Conservation (phyloP, 2,797 vertebrate species). For the Chiroxiphia lanceolata region DNA sequence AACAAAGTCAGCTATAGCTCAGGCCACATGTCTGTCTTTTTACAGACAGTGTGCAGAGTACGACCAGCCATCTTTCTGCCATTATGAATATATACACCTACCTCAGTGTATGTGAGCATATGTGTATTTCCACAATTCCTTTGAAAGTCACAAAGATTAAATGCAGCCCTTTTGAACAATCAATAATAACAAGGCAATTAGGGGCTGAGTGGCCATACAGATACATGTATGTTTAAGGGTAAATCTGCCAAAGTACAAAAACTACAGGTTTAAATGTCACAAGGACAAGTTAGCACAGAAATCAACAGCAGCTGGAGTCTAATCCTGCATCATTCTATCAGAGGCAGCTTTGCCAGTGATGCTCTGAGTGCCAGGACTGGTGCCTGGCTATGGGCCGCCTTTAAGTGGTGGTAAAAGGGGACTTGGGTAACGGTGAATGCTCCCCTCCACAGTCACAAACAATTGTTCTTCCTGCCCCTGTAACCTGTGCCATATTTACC, state of each 20-base stretch:
- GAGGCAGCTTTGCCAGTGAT: not conserved
- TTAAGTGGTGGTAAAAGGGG: not conserved
- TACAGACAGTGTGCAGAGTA: not conserved
- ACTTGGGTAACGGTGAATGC: not conserved
- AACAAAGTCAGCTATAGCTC: not conserved
- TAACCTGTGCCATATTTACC: rapidly evolving
- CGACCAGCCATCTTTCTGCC: not conserved
- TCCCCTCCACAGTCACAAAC: not conserved
- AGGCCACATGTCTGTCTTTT: not conserved
- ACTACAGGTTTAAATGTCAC: not conserved
- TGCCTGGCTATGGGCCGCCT: rapidly evolving
- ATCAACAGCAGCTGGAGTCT: not conserved
- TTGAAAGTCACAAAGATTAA: not conserved
- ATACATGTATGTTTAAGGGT: not conserved
- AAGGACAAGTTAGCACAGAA: not conserved
- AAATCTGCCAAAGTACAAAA: not conserved
- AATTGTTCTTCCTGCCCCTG: not conserved
- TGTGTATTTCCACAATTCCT: not conserved
- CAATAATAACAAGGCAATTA: not conserved
- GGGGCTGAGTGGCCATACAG: not conserved
- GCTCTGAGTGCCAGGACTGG: not conserved
- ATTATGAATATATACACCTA: not conserved
- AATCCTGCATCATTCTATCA: not conserved
- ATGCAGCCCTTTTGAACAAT: not conserved
- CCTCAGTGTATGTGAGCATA: not conserved